Percentiles rank a stretch among this genome's conserved stretches.
phyloP scores from a whole-genome alignment of 2,797 vertebrate genomes.

The Vespertilio murinus region DNA sequence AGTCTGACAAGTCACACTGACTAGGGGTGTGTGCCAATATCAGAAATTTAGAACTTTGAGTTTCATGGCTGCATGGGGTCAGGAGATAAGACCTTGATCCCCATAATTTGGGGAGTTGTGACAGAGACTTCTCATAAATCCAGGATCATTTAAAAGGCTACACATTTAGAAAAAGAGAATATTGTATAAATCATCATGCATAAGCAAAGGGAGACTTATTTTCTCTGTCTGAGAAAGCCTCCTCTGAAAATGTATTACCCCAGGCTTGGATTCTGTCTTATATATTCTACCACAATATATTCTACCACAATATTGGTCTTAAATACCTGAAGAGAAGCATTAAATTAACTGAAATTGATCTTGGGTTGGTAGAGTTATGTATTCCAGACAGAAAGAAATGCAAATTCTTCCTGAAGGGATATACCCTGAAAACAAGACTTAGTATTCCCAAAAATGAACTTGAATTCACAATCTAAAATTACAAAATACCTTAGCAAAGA shows the following conservation, averaged over 20 bases:
- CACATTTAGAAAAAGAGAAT: neutral
- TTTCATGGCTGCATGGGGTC: neutral
- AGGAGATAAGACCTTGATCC: neutral
- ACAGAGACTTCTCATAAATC: neutral
- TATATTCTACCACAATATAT: no score
- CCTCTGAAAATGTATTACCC: conserved; percentile 2
- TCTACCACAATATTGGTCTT: neutral
- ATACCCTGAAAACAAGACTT: neutral
- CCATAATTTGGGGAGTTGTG: neutral
- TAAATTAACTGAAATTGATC: neutral
- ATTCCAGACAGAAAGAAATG: neutral
- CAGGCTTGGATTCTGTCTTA: neutral
- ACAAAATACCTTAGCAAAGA: neutral
- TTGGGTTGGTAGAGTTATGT: neutral
- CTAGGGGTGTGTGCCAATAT: neutral
- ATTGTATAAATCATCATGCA: neutral
- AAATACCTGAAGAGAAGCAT: neutral
- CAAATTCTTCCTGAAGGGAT: neutral
- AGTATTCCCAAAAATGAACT: neutral
- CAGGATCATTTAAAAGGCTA: neutral
- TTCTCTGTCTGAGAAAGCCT: neutral
- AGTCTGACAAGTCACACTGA: neutral
- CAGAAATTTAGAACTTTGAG: neutral
- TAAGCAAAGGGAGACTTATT: neutral
- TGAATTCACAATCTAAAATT: neutral